Base-by-base conservation (phyloP, 1,140 invertebrate species). In the Phymastichus coffea region DNA sequence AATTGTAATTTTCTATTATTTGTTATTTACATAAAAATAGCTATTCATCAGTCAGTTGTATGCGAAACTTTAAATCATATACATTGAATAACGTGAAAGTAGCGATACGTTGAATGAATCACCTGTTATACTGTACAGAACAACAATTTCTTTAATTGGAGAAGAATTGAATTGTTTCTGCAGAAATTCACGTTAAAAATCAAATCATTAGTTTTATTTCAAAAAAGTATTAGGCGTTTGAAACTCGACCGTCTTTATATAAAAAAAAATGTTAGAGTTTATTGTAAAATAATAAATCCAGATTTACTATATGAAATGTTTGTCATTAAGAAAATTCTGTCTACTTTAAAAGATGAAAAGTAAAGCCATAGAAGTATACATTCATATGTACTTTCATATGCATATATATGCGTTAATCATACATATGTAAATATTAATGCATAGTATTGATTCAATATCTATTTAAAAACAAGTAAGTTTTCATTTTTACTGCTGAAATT, bases 241-340 rank as follows among this genome's bases (percentile, higher is more conserved):
- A n/a, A n/a, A n/a, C n/a, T n/a, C n/a, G n/a, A n/a, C n/a, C n/a
- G n/a, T n/a, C n/a, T n/a, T n/a, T n/a, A n/a, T n/a, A n/a, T n/a
- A 54, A 58, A 52, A n/a, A 7, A 44, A 49, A 53, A 61, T 63
- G 46, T 63, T 61, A 63, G 20, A 56, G 15, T 65, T 63, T 62
- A 57, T 62, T 66, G 46, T 67, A 60, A 62, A 54, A 63, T 61
- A 67, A 44, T 43, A 57, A 57, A 57, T 57, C 57, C 25, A 58
- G 62, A 64, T 58, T 46, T n/a, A 26, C 14, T 35, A n/a, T 35
- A 35, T 25, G 17, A 12, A 48, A 26, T 30, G 25, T 38, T 12
- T 25, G 20, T 47, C 7, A n/a, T 26, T 48, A 40, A 57, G 6
- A 25, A 40, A 60, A 38, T 15, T 47, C 43, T 43, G 38, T 20